These are phyloP conservation scores for Sclerurus mexicanus DNA, from an alignment of 2,113 vertebrate species.

Conservation along the genomic window DNA sequence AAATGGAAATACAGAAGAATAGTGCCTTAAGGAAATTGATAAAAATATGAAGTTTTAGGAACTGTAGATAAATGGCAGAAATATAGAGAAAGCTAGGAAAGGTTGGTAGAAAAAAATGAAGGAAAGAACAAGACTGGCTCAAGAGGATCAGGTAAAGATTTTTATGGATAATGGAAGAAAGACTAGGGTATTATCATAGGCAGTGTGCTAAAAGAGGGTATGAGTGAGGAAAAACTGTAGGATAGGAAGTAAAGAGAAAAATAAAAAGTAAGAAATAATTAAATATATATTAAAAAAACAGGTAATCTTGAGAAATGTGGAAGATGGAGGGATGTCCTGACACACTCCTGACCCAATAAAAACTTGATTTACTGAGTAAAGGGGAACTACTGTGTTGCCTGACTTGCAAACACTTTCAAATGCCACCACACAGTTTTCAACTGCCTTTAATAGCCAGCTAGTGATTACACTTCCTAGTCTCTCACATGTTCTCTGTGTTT, in stretches of 20 bases:
- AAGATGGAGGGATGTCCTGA: fast-evolving
- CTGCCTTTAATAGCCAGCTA: background rate
- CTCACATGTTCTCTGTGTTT: background rate
- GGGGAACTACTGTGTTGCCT: background rate
- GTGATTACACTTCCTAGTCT: background rate
- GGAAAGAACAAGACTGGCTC: background rate
- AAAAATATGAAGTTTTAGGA: background rate
- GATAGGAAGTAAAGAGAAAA: background rate
- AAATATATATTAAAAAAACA: background rate
- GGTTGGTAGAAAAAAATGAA: background rate
- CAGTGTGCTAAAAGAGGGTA: background rate
- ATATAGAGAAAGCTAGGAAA: background rate
- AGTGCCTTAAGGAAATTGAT: background rate
- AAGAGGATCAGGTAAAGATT: background rate
- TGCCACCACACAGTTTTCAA: background rate
- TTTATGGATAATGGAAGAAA: background rate
- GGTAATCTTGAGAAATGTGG: background rate
- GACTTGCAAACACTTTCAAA: background rate
- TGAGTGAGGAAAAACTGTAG: background rate
- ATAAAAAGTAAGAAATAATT: background rate
- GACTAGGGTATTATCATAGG: background rate
- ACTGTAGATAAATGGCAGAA: background rate
- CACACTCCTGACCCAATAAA: background rate
- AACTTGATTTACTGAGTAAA: background rate
- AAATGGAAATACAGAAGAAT: background rate